Evolutionary conservation across 2,113 vertebrate species (phyloP).

Genomic region (Indicator maculatus): DNA sequence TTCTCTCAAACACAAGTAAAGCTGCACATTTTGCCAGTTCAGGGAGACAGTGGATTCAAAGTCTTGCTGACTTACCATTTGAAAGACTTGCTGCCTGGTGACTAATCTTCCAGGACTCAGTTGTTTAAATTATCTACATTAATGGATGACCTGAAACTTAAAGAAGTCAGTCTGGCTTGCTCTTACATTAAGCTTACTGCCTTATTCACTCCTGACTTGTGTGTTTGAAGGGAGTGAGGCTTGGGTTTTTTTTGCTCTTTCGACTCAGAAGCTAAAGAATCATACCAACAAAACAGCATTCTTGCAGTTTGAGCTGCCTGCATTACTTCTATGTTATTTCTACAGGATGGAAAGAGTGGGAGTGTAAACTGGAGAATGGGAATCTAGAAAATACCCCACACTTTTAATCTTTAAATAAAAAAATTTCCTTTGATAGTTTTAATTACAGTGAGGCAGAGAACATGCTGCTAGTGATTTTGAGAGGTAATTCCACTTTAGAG

Average conservation of each 20-base stretch:
- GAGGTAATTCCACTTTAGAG: neutral
- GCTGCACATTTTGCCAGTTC: neutral
- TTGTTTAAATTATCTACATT: conserved; percentile 46
- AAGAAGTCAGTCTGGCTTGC: conserved; percentile 20
- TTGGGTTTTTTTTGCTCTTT: neutral
- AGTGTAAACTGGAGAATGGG: neutral
- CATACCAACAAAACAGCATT: neutral
- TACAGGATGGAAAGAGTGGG: neutral
- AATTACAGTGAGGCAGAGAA: neutral
- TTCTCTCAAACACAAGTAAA: neutral
- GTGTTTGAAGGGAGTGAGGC: neutral
- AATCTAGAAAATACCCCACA: neutral
- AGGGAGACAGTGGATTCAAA: neutral
- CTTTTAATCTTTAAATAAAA: conserved; percentile 5
- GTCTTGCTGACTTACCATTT: neutral
- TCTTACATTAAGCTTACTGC: neutral
- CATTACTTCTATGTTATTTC: neutral
- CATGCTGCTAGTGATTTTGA: neutral
- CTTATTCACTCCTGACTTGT: neutral
- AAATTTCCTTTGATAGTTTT: neutral
- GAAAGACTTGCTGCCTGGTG: conserved; percentile 25
- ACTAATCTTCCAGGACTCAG: neutral
- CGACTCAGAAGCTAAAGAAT: neutral
- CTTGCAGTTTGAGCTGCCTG: neutral
- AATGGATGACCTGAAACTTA: conserved; percentile 48